Evolutionary conservation across 37 sponge, comb jelly and placozoan genomes (phyloP).

Genomic region (Cliona cf. orientalis): DNA sequence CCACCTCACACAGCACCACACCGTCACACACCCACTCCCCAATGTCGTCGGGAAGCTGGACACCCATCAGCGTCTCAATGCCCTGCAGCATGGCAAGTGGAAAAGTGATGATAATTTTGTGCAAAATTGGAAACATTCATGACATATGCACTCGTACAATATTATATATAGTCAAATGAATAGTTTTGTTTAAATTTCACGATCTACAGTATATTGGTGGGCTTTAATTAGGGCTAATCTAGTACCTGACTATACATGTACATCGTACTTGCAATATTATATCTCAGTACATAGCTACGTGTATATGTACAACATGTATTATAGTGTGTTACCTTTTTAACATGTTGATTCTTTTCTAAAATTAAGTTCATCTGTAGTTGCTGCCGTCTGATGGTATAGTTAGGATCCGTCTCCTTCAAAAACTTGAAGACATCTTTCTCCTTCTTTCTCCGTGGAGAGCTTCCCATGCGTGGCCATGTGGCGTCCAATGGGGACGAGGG

Average conservation of each 20-base stretch:
- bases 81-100: no score
- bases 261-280: no score
- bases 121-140: no score
- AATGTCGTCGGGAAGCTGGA: conserved; percentile 62
- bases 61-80: conserved; percentile 65
- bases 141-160: no score
- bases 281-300: no score
- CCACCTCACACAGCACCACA: conserved; percentile 70
- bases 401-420: conserved; percentile 38
- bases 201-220: no score
- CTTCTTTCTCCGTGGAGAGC: conserved; percentile 44
- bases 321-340: conserved; percentile 53
- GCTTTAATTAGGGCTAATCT: no score
- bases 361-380: conserved; percentile 60
- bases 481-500: not conserved
- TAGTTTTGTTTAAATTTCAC: no score
- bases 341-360: conserved; percentile 57
- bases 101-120: no score
- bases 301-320: no score
- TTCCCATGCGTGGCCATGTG: conserved; percentile 6
- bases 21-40: conserved; percentile 67
- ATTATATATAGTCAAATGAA: no score
- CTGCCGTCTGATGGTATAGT: conserved; percentile 76
- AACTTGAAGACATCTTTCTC: conserved; percentile 62
- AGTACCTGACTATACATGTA: no score